Evolutionary conservation across 2,113 vertebrate species (phyloP).

Genomic region (Daubentonia madagascariensis): DNA sequence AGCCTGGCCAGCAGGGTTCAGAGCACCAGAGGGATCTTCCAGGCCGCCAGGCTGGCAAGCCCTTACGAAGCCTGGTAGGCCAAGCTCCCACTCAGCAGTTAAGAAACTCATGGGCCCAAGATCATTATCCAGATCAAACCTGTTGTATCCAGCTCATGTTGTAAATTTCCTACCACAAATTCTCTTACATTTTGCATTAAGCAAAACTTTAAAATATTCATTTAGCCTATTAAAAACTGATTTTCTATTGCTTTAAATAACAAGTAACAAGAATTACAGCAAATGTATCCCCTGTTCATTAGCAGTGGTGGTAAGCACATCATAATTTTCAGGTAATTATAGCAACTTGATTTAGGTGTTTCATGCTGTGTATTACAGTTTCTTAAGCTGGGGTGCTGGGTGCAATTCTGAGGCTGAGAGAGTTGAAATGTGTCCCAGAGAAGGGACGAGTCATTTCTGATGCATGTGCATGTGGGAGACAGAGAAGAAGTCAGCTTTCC

Average conservation of each 20-base stretch:
- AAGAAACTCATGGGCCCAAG: background rate
- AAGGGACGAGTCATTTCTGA: background rate
- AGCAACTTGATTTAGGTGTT: background rate
- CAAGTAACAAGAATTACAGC: background rate
- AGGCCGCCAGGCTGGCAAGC: background rate
- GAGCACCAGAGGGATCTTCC: background rate
- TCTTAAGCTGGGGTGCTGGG: background rate
- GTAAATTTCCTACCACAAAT: background rate
- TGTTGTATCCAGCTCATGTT: background rate
- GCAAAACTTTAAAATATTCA: constrained; percentile 9
- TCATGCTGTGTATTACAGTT: background rate
- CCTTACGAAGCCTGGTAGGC: background rate
- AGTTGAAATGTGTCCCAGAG: background rate
- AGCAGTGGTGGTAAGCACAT: background rate
- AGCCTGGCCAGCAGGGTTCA: background rate
- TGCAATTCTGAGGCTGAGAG: background rate
- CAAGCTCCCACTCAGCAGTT: background rate
- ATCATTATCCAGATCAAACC: background rate
- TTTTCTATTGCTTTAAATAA: background rate
- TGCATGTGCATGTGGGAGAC: background rate
- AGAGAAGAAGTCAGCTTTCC: background rate
- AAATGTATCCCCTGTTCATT: background rate
- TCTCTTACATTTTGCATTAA: background rate
- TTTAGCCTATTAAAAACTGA: background rate
- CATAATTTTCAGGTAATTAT: background rate